phyloP scores from a whole-genome alignment of 2,797 vertebrate species.

The Mus spretus region DNA sequence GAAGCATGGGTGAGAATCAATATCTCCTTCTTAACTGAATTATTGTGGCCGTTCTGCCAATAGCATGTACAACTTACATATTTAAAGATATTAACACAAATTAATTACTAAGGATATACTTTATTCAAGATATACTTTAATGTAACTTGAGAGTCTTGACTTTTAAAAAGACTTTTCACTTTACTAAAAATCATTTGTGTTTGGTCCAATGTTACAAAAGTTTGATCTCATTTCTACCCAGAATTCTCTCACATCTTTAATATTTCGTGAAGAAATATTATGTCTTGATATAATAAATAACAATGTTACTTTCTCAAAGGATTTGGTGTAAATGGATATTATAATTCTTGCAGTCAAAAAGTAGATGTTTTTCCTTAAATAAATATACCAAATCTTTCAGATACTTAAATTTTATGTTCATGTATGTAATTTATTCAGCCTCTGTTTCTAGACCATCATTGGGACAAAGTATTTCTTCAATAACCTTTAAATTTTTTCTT shows the following conservation, averaged over 20 bases:
- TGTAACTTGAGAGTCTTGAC: not conserved
- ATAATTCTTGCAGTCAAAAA: constrained; percentile 27
- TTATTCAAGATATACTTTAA: not conserved
- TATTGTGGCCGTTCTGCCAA: not conserved
- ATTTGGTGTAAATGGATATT: not conserved
- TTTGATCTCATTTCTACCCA: constrained; percentile 1
- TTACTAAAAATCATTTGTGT: not conserved
- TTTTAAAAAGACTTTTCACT: constrained; percentile 19
- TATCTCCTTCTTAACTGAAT: not conserved
- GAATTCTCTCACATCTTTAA: not conserved
- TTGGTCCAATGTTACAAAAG: constrained; percentile 1
- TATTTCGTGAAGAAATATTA: not conserved
- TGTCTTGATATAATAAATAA: constrained; percentile 13
- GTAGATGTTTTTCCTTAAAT: constrained; percentile 32
- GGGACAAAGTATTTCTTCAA: constrained; percentile 64
- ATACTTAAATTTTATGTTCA: constrained; percentile 57
- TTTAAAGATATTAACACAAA: constrained; percentile 33
- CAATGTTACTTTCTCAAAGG: not conserved
- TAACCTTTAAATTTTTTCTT: constrained; percentile 57
- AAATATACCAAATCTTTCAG: constrained; percentile 18
- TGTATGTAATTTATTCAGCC: constrained; percentile 6
- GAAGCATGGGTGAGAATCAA: not conserved
- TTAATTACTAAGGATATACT: not conserved
- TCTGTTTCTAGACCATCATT: not conserved
- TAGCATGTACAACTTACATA: not conserved